Evolutionary conservation across 2,113 vertebrate species (phyloP), one percentile per base, ranked within the genome.

Genomic region (Catharus minimus): DNA sequence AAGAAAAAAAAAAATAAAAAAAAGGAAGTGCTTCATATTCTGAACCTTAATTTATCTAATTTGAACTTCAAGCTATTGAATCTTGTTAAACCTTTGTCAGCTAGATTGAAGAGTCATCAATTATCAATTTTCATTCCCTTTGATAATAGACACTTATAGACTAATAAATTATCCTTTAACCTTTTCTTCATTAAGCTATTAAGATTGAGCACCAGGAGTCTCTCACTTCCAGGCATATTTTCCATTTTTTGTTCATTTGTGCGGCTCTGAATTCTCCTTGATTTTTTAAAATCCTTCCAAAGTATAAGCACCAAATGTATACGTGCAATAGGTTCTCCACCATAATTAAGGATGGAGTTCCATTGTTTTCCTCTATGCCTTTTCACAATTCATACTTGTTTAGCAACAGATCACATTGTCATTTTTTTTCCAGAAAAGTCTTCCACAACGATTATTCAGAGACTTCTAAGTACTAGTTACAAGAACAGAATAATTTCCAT

Each of bases 131-230:
- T 78, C 78, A 84, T 95, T 94, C 90, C 88, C 95, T 92, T 93
- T 92, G 94, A 93, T 95, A 96, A 94, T 93, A 95, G 88, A 87
- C 74, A 87, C 92, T 95, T 90, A 95, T 67, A 94, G 93, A 86
- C 92, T 94, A 92, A 95, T 96, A 93, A 95, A 94, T 96, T 93
- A 95, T 95, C 88, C 93, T 88, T 94, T 95, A 96, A 95, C 93
- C 88, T 96, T 95, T 94, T 94, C 83, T 93, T 96, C 90, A 86
- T 94, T 95, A 86, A 93, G 90, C 81, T 95, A 96, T 93, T 93
- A 92, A 92, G 83, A 92, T 92, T 65, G 86, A 96, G 80, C 92
- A 79, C 92, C 69, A 84, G 81, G 57, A 94, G 73, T 75, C 77
- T 92, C 86, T 95, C 58, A 95, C 83, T 95, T 95, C 73, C 72